A percentile compares a stretch with the other conserved stretches of the same genome.
These are phyloP conservation scores for Drosophila niveifrons DNA, from an alignment of 2,888 invertebrate species.

Conservation along the genomic window DNA sequence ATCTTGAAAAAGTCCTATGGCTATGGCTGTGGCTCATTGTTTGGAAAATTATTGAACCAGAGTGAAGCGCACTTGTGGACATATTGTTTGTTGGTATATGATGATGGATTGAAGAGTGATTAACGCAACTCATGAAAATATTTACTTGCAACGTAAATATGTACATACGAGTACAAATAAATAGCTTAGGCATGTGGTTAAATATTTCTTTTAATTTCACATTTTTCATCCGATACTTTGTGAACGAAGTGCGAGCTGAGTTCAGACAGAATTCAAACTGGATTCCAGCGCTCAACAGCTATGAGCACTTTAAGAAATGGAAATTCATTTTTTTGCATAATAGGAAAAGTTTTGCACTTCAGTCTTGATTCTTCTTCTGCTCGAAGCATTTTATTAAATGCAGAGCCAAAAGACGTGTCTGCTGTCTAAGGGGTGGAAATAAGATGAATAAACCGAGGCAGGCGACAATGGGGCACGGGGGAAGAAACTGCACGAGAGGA, in stretches of 20 bases:
- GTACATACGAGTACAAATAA: not conserved
- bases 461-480: not conserved
- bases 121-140: not conserved
- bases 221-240: not conserved
- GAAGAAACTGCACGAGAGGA: not conserved
- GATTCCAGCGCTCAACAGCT: constrained; percentile 34
- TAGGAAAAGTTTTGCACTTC: constrained; percentile 79
- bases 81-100: not conserved
- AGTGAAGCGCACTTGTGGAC: not conserved
- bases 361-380: constrained; percentile 70
- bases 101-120: not conserved
- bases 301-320: constrained; percentile 63
- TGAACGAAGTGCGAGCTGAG: not conserved
- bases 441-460: not conserved
- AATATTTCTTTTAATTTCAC: not conserved
- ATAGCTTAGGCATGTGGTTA: not conserved
- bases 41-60: constrained; percentile 19
- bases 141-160: not conserved
- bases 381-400: constrained; percentile 68
- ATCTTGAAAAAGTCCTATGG: constrained; percentile 26
- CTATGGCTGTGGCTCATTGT: constrained; percentile 6
- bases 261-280: constrained; percentile 47
- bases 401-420: constrained; percentile 69
- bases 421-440: constrained; percentile 15
- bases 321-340: constrained; percentile 79